phyloP scores from a whole-genome alignment of 2,113 vertebrate species.

The Gambusia holbrooki region DNA sequence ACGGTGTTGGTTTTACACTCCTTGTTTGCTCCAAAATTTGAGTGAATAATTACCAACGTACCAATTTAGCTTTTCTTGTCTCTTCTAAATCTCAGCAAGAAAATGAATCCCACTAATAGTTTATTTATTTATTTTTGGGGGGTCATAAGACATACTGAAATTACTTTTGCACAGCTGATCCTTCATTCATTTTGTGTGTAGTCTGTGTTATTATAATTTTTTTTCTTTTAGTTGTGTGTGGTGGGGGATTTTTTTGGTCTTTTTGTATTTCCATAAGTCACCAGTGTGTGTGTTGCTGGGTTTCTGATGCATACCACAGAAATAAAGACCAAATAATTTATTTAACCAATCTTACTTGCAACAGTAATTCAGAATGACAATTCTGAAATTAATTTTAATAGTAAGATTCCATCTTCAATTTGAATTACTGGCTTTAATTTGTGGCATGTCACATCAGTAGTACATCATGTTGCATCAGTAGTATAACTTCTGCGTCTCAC shows the following conservation, averaged over 20 bases:
- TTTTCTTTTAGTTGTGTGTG: conserved; percentile 2
- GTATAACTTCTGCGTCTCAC: conserved; percentile 28
- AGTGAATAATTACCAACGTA: neutral
- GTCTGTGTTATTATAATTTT: neutral
- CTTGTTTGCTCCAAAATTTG: neutral
- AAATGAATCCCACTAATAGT: neutral
- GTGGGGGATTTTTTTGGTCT: neutral
- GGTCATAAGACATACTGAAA: conserved; percentile 14
- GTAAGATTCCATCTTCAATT: neutral
- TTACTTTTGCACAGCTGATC: conserved; percentile 3
- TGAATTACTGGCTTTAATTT: neutral
- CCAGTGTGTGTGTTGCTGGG: conserved; percentile 10
- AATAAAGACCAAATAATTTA: neutral
- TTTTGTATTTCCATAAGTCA: conserved; percentile 9
- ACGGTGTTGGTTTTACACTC: neutral
- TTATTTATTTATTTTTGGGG: neutral
- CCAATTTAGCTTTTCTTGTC: neutral
- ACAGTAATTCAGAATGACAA: neutral
- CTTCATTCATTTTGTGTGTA: neutral
- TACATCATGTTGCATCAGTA: conserved; percentile 21
- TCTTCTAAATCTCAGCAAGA: conserved; percentile 12
- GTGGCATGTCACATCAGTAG: neutral
- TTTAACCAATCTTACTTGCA: neutral
- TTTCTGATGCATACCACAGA: conserved; percentile 20
- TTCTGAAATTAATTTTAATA: neutral